phyloP scores from a whole-genome alignment of 2,888 invertebrate species.

The Clitarchus hookeri region DNA sequence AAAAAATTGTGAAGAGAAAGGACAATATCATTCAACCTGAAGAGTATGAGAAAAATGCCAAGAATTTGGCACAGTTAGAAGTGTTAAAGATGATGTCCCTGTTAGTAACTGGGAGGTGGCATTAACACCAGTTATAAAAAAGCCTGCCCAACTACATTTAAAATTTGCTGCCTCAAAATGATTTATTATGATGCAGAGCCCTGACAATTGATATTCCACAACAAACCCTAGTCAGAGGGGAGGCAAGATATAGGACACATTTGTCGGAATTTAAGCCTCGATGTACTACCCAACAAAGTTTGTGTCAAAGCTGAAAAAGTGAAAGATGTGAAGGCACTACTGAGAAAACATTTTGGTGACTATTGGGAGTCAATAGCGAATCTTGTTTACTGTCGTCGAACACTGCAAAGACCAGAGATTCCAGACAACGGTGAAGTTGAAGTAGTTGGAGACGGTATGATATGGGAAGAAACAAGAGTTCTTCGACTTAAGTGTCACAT shows the following conservation, averaged over 20 bases:
- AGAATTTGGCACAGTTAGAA: not conserved
- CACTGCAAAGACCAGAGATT: slow-evolving; percentile 5
- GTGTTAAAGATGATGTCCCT: not conserved
- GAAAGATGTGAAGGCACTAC: slow-evolving; percentile 15
- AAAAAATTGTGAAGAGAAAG: not conserved
- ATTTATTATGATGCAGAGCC: not conserved
- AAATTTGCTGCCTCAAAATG: slow-evolving; percentile 21
- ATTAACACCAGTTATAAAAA: not conserved
- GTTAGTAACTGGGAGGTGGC: not conserved
- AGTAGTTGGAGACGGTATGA: not conserved
- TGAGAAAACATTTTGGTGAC: slow-evolving; percentile 6
- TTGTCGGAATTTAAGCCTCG: slow-evolving; percentile 15
- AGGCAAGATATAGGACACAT: slow-evolving; percentile 10
- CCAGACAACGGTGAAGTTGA: not conserved
- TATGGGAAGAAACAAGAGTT: not conserved
- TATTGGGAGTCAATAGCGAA: slow-evolving; percentile 3
- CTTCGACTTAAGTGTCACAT: not conserved
- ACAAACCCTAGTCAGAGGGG: not conserved
- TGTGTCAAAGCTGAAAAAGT: not conserved
- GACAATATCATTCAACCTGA: not conserved
- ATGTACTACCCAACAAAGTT: slow-evolving; percentile 18
- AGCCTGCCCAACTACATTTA: slow-evolving; percentile 11
- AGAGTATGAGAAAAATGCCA: not conserved
- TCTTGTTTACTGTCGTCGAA: not conserved
- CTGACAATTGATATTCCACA: too few species aligned